phyloP scores from a whole-genome alignment of 2,888 invertebrate species.

The Ennomos fuscantarius region DNA sequence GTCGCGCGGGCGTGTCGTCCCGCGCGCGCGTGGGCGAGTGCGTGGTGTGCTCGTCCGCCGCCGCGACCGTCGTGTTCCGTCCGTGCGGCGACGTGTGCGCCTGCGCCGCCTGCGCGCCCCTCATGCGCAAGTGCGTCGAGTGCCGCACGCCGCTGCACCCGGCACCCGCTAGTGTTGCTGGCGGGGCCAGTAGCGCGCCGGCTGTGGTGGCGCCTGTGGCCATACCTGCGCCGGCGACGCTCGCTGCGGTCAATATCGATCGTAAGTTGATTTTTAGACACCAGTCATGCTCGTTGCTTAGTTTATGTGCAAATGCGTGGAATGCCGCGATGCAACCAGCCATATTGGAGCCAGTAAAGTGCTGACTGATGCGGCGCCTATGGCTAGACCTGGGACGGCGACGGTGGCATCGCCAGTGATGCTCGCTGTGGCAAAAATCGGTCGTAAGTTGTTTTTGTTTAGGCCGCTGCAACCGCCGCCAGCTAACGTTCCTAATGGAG shows the following conservation, averaged over 20 bases:
- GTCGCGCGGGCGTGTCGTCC: constrained; percentile 92
- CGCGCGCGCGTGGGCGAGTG: constrained; percentile 97
- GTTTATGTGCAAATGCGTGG: no score
- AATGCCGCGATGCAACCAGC: no score
- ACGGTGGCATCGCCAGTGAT: no score
- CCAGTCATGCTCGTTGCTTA: no score
- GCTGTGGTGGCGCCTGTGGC: constrained; percentile 39
- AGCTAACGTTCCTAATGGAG: no score
- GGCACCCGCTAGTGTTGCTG: constrained; percentile 80
- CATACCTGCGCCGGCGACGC: constrained; percentile 56
- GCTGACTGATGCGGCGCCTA: no score
- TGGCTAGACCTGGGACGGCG: no score
- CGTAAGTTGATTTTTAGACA: constrained; percentile 46
- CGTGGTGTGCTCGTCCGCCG: constrained; percentile 97
- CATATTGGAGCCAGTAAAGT: no score
- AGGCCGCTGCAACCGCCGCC: no score
- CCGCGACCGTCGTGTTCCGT: constrained; percentile 95
- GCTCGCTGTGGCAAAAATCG: no score
- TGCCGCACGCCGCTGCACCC: constrained; percentile 92
- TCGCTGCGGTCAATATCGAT: constrained; percentile 43
- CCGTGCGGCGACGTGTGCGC: constrained; percentile 98
- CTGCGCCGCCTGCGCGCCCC: constrained; percentile 92
- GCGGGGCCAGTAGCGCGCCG: constrained; percentile 55
- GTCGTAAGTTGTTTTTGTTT: no score
- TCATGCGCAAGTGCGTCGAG: constrained; percentile 99